Base-by-base conservation (phyloP, 2,797 vertebrate genomes). In the Lepilemur septentrionalis region DNA sequence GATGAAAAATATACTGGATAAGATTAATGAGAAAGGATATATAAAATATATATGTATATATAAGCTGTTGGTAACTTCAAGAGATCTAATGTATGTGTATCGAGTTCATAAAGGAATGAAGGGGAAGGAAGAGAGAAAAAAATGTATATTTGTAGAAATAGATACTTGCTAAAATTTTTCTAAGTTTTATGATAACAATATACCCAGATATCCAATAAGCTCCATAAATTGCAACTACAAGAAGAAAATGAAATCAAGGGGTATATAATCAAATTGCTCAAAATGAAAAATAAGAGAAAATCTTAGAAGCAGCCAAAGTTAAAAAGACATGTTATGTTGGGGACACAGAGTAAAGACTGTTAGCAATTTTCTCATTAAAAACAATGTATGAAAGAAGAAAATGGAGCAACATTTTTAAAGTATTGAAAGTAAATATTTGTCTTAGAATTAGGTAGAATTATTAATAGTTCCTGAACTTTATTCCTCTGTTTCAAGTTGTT, bases 391-490 rank as follows among this genome's bases (percentile, higher is more conserved):
- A 41, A 95, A 55, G 20, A 91, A 57, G 18, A 32, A 13, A 81
- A 32, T 75, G 57, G 75, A 91, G 10, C 2, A 91, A 65, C 17
- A 63, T 35, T 73, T 52, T 28, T 43, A 75, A 72, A 73, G n/a
- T 76, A 70, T 3, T 55, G 10, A 79, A 76, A 85, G 57, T 76
- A 82, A 88, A 43, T 81, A 61, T 43, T 92, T 83, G 22, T 7
- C 30, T 95, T 95, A 46, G 43, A 89, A 78, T 89, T 52, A 92
- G 59, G n/a, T 41, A 92, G 41, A 95, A 92, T 69, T 59, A 59
- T 59, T 59, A 59, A 12, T 69, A 82, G 18, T 41, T 13, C 35
- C 82, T 87, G 18, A 78, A 61, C 35, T 89, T 88, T 70, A 84
- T 67, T 69, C 15, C 30, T 91, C 25, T 59, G 12, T 61, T 92